phyloP scores from a whole-genome alignment of 2,888 invertebrate species.

The Cryptus armator region DNA sequence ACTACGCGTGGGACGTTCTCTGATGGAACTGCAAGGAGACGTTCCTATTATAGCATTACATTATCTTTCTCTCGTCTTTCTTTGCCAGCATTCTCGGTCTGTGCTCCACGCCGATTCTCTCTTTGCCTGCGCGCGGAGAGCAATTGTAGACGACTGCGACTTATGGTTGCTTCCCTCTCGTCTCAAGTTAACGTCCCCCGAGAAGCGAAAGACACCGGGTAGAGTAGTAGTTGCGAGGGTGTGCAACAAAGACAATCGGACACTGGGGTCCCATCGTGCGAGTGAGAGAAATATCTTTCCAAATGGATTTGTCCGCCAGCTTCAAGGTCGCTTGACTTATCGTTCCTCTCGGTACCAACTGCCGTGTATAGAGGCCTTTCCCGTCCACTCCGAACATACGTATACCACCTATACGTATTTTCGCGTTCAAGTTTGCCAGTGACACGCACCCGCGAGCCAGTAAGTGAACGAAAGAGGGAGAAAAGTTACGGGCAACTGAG shows the following conservation, averaged over 20 bases:
- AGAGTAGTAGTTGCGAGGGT: constrained; percentile 5
- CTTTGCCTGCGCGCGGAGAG: constrained; percentile 27
- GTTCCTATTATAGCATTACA: constrained; percentile 68
- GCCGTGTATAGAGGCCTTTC: background rate
- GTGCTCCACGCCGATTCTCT: constrained; percentile 51
- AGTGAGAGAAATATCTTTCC: constrained; percentile 55
- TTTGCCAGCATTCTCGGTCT: constrained; percentile 63
- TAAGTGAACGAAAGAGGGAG: constrained; percentile 28
- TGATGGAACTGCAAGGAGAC: constrained; percentile 67
- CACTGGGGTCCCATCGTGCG: constrained; percentile 43
- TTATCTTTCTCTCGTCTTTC: constrained; percentile 66
- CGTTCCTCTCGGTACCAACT: constrained; percentile 53
- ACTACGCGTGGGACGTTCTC: constrained; percentile 65
- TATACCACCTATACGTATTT: constrained; percentile 21
- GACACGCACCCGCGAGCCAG: constrained; percentile 62
- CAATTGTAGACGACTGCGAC: constrained; percentile 59
- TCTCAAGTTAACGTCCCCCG: constrained; percentile 39
- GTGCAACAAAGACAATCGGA: constrained; percentile 43
- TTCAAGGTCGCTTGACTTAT: constrained; percentile 71
- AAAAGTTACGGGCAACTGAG: constrained; percentile 46
- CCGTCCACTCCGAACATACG: background rate
- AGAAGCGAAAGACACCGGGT: constrained; percentile 15
- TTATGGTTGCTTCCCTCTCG: constrained; percentile 29
- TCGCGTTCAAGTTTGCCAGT: constrained; percentile 46
- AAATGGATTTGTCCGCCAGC: constrained; percentile 70